A percentile compares a stretch with the other conserved stretches of the same genome.
phyloP scores from a whole-genome alignment of 1,140 invertebrate species.

The Parapsyche elsis region DNA sequence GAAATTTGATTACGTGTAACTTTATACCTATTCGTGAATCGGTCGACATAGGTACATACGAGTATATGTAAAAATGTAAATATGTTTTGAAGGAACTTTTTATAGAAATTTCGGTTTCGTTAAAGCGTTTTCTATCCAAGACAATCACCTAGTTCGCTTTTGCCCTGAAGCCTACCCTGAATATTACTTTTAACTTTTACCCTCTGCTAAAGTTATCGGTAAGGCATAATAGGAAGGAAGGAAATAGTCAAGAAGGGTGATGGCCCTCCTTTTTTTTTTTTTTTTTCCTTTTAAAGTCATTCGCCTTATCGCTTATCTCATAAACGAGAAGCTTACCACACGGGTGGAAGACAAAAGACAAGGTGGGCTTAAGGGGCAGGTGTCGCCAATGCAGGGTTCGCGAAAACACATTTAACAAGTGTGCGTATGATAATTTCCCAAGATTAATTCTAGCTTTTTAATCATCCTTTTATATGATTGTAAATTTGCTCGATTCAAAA shows the following conservation, averaged over 20 bases:
- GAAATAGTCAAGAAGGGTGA: conserved; percentile 10
- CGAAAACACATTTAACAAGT: too few relatives aligned
- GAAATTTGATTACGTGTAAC: too few relatives aligned
- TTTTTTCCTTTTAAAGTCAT: conserved; percentile 49
- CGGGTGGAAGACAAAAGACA: conserved; percentile 29
- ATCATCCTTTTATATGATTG: not conserved
- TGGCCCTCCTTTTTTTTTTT: conserved; percentile 31
- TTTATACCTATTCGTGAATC: too few relatives aligned
- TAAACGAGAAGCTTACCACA: conserved; percentile 42
- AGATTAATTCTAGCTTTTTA: not conserved
- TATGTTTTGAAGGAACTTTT: too few relatives aligned
- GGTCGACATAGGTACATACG: too few relatives aligned
- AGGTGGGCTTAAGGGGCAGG: conserved; percentile 11
- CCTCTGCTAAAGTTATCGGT: conserved; percentile 34
- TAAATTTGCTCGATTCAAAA: not conserved
- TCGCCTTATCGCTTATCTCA: conserved; percentile 50
- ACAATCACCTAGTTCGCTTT: too few relatives aligned
- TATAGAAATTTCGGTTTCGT: too few relatives aligned
- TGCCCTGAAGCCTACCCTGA: too few relatives aligned
- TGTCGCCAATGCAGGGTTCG: not conserved
- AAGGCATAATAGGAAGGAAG: conserved; percentile 36
- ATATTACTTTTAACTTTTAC: conserved; percentile 14
- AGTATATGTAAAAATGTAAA: too few relatives aligned
- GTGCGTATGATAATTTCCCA: not conserved
- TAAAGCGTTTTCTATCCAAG: too few relatives aligned